Conservation (phyloP, 2,888 invertebrate genomes). For the Congeria kusceri region DNA sequence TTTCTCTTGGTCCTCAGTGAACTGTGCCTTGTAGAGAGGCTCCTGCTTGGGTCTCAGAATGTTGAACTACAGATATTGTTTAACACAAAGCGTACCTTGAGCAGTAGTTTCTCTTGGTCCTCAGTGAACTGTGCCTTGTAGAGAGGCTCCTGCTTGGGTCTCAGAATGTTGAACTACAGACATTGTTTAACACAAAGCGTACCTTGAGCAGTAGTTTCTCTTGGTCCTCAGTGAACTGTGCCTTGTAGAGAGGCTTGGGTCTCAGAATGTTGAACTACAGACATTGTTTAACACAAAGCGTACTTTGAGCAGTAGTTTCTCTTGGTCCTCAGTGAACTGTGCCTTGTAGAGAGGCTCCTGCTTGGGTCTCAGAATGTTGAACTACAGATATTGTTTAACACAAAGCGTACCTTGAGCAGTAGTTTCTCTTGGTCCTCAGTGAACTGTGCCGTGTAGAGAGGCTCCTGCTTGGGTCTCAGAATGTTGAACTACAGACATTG, state of each 20-base stretch:
- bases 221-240: slow-evolving; percentile 86
- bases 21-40: slow-evolving; percentile 64
- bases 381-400: too few relatives aligned
- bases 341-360: background rate
- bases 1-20: slow-evolving; percentile 87
- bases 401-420: background rate
- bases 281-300: too few relatives aligned
- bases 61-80: too few relatives aligned
- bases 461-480: background rate
- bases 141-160: slow-evolving; percentile 82
- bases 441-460: background rate
- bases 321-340: slow-evolving; percentile 86
- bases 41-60: slow-evolving; percentile 87
- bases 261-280: slow-evolving; percentile 89
- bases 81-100: slow-evolving; percentile 90
- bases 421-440: background rate
- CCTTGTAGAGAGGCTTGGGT: slow-evolving; percentile 76
- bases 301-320: slow-evolving; percentile 89
- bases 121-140: slow-evolving; percentile 81
- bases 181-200: too few relatives aligned
- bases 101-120: slow-evolving; percentile 88
- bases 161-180: too few relatives aligned
- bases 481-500: too few relatives aligned
- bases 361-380: background rate
- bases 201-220: slow-evolving; percentile 90